phyloP scores from a whole-genome alignment of 2,797 vertebrate genomes.

The Caiman crocodilus region DNA sequence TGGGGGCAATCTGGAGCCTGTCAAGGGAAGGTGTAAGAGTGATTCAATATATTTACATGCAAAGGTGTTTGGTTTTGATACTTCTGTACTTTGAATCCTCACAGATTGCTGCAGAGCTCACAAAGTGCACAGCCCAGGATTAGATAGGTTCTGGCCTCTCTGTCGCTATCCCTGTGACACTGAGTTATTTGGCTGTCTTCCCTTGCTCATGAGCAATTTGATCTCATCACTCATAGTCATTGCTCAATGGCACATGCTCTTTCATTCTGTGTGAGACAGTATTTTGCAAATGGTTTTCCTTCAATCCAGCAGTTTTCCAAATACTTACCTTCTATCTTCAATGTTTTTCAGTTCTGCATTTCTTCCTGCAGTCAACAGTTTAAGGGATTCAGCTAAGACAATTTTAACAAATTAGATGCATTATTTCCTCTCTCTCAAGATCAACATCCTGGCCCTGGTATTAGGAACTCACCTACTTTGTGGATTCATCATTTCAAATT shows the following conservation, averaged over 20 bases:
- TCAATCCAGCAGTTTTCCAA: not conserved
- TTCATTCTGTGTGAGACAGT: not conserved
- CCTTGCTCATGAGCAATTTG: too few relatives aligned
- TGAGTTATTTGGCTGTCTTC: too few relatives aligned
- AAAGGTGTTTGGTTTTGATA: not conserved
- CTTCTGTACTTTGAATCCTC: not conserved
- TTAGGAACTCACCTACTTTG: not conserved
- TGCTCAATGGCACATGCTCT: too few relatives aligned
- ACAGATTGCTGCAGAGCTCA: not conserved
- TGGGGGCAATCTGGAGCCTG: not conserved
- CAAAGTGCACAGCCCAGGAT: not conserved
- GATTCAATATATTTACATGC: not conserved
- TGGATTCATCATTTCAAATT: not conserved
- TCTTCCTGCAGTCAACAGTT: not conserved
- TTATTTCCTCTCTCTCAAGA: not conserved
- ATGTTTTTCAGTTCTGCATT: not conserved
- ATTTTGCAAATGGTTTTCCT: not conserved
- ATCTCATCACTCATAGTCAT: too few relatives aligned
- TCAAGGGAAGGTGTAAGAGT: not conserved
- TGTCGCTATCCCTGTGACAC: too few relatives aligned
- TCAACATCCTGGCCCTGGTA: not conserved
- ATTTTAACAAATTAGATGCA: not conserved
- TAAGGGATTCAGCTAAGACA: not conserved
- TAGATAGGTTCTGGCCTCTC: not conserved
- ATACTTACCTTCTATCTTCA: not conserved